A percentile compares a stretch with the other conserved stretches of the same genome.
These are phyloP conservation scores for Clarias pachynema DNA, from an alignment of 2,797 vertebrate species.

Conservation along the genomic window DNA sequence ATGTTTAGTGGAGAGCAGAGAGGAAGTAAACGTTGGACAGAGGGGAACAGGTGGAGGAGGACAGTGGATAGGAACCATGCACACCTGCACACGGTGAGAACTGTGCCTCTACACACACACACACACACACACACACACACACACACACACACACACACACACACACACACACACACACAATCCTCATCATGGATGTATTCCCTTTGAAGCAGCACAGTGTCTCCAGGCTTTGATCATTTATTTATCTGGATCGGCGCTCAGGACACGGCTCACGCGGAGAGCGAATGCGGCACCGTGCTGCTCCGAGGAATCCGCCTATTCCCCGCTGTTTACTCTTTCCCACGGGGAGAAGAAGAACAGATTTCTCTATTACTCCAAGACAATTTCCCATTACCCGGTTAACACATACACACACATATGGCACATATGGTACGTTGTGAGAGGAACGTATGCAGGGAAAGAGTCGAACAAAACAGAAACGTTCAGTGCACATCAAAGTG, in stretches of 20 bases:
- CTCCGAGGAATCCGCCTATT: not conserved
- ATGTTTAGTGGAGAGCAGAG: not conserved
- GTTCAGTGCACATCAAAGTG: not conserved
- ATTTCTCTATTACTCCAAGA: not conserved
- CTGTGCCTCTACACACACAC: not conserved
- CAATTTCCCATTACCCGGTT: constrained; percentile 53
- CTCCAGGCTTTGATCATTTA: constrained; percentile 78
- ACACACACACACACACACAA: not conserved
- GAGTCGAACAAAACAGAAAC: not conserved
- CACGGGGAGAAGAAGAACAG: not conserved
- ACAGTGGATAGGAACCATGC: not conserved
- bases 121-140: not conserved
- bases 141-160: not conserved
- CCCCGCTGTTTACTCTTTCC: constrained; percentile 3
- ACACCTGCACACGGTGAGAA: no score
- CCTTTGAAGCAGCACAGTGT: constrained; percentile 69
- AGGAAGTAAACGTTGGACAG: not conserved
- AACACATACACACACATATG: not conserved
- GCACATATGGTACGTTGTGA: not conserved
- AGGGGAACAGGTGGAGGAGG: not conserved
- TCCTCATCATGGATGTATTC: constrained; percentile 53
- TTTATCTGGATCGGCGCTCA: constrained; percentile 67
- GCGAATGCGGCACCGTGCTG: not conserved
- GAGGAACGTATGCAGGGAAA: not conserved
- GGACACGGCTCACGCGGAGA: constrained; percentile 58